These are phyloP conservation scores for Thumatha senex DNA, from an alignment of 2,888 invertebrate species.

Conservation along the genomic window DNA sequence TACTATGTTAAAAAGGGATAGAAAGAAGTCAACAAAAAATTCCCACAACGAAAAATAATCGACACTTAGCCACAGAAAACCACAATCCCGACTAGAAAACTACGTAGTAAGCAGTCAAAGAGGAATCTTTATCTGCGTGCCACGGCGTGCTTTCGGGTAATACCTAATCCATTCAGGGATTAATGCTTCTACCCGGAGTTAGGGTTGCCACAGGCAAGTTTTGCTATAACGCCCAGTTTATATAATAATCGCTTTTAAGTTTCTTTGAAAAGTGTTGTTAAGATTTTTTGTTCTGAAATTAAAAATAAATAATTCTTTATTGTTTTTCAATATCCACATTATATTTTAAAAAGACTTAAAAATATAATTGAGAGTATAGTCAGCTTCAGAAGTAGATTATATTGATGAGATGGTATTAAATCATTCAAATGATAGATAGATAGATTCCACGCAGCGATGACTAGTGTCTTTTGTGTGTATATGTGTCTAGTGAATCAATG, in stretches of 20 bases:
- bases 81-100: constrained; percentile 8
- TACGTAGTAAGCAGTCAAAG: constrained; percentile 10
- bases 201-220: constrained; percentile 2
- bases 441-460: too few relatives aligned
- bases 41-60: background rate
- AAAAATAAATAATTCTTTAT: too few relatives aligned
- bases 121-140: constrained; percentile 19
- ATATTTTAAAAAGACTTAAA: too few relatives aligned
- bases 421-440: too few relatives aligned
- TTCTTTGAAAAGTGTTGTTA: background rate
- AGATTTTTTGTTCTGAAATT: background rate
- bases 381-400: too few relatives aligned
- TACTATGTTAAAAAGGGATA: too few relatives aligned
- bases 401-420: too few relatives aligned
- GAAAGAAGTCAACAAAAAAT: too few relatives aligned
- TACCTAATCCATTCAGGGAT: constrained; percentile 32
- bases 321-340: too few relatives aligned
- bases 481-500: too few relatives aligned
- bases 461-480: too few relatives aligned
- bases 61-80: constrained; percentile 1
- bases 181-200: constrained; percentile 18
- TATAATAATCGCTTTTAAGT: background rate
- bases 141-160: constrained; percentile 19
- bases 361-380: too few relatives aligned
- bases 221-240: background rate